Evolutionary conservation across 2,113 vertebrate species (phyloP).

Genomic region (Chiloscyllium plagiosum): DNA sequence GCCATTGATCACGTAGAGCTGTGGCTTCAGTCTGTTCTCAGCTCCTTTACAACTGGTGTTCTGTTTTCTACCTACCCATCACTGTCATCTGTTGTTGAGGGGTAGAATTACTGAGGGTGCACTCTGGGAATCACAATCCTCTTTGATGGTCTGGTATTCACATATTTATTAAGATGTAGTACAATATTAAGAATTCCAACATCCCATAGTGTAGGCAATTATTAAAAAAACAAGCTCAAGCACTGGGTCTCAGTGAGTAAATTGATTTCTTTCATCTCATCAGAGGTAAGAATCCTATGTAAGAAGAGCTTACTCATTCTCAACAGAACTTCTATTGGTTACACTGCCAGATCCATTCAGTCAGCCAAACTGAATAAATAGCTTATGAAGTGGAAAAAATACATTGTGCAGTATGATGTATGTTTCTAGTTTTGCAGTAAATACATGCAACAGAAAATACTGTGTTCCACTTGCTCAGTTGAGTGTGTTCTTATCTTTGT

Average conservation of each 20-base stretch:
- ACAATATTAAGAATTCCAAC: neutral
- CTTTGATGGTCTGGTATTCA: neutral
- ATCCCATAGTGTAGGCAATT: neutral
- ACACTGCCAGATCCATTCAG: neutral
- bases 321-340: neutral
- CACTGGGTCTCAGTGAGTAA: neutral
- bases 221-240: neutral
- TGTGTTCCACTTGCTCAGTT: neutral
- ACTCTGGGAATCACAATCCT: neutral
- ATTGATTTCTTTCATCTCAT: neutral
- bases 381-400: neutral
- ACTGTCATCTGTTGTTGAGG: neutral
- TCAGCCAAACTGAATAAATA: neutral
- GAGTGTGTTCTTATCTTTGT: neutral
- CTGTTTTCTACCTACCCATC: neutral
- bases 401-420: neutral
- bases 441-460: neutral
- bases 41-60: slow-evolving; percentile 39
- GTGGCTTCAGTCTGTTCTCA: slow-evolving; percentile 42
- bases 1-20: slow-evolving; percentile 46
- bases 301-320: neutral
- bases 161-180: neutral
- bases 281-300: neutral
- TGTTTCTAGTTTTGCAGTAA: neutral
- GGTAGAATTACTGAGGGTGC: neutral